phyloP scores from a whole-genome alignment of 2,888 invertebrate species.

The Pterostichus madidus region DNA sequence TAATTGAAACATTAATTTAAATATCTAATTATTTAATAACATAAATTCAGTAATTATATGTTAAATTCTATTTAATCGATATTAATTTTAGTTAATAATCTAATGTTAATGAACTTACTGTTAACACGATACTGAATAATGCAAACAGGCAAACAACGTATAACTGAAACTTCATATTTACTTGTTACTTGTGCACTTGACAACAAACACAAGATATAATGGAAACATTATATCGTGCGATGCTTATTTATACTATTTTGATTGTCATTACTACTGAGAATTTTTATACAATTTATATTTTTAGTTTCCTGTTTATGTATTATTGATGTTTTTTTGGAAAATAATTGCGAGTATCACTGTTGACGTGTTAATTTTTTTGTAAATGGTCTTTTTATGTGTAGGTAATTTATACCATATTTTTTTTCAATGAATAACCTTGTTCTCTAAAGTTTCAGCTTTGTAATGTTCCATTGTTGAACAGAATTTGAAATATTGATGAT shows the following conservation, averaged over 20 bases:
- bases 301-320: slow-evolving; percentile 13
- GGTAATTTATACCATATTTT: too few relatives aligned
- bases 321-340: too few relatives aligned
- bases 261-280: neutral
- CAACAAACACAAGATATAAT: slow-evolving; percentile 1
- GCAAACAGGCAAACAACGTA: slow-evolving; percentile 6
- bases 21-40: too few relatives aligned
- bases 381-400: too few relatives aligned
- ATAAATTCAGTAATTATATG: neutral
- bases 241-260: neutral
- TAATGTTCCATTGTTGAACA: too few relatives aligned
- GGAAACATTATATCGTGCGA: neutral
- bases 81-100: slow-evolving; percentile 1
- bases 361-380: too few relatives aligned
- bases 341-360: too few relatives aligned
- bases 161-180: slow-evolving; percentile 2
- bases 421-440: too few relatives aligned
- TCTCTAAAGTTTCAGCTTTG: too few relatives aligned
- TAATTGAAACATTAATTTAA: too few relatives aligned
- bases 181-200: neutral
- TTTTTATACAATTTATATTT: neutral
- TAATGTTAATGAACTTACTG: slow-evolving; percentile 22
- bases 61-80: slow-evolving; percentile 1
- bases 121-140: neutral
- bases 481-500: too few relatives aligned